Evolutionary conservation across 2,888 invertebrate genomes (phyloP), one percentile per base, ranked within the genome.

Genomic region (Calameuta filiformis): DNA sequence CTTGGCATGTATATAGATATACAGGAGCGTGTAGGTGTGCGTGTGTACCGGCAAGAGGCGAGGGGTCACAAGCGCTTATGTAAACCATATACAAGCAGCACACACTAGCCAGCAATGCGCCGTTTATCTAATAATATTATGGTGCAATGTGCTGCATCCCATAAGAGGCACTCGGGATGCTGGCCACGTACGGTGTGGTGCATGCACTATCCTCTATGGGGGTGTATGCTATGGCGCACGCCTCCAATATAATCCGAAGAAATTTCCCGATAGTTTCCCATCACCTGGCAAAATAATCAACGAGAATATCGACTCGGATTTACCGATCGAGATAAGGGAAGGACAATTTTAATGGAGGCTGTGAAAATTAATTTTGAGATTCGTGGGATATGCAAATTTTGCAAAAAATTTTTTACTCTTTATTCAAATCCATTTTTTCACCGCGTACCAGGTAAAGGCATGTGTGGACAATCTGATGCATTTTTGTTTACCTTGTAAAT

Each of bases 41-140:
- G 35, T 23, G 71, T 33, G 15, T 2, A 35, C 74, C 23, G 23
- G 12, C 74, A 35, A 74, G 37, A 37, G 80, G 83, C 86, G 78
- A 86, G 81, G 87, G 87, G 86, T 88, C 87, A 87, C 82, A 85
- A 81, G 79, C 85, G 84, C 87, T 88, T 88, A 87, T 88, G 87
- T 88, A 88, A 88, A 87, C 88, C 87, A 83, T 83, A 83, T 85
- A 86, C 86, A 85, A 85, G 84, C 84, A 85, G 84, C 84, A 82
- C 84, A 83, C 83, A 83, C 86, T 87, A 87, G 87, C 87, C 84
- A 81, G 82, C 83, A 82, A 84, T 83, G 84, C 78, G 86, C 87
- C 86, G 86, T 89, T 89, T 88, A 88, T 89, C 87, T 85, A 88
- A 88, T 88, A 88, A 89, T 87, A 88, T 89, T 87, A 87, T 85